Percentiles rank a stretch among this genome's conserved stretches.
These are phyloP conservation scores for Euglossa dilemma DNA, from an alignment of 1,140 invertebrate species.

Conservation along the genomic window DNA sequence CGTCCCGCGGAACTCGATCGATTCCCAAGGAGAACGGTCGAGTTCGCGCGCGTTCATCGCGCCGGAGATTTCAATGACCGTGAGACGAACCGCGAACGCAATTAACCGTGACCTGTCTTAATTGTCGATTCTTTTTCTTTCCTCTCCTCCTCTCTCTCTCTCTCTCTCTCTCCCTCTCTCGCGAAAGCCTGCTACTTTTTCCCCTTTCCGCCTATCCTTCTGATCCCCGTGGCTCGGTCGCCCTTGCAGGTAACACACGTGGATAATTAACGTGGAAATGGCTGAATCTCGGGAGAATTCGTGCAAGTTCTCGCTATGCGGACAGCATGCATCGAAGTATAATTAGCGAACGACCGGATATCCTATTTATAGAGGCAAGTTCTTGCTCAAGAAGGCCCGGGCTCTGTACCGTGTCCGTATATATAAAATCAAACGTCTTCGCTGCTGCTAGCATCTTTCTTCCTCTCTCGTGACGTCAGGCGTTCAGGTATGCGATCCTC, in stretches of 20 bases:
- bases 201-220: no score
- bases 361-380: conserved; percentile 81
- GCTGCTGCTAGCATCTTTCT: conserved; percentile 33
- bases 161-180: no score
- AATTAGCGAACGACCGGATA: conserved; percentile 78
- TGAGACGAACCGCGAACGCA: conserved; percentile 26
- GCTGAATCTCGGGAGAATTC: conserved; percentile 33
- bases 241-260: not conserved
- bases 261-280: conserved; percentile 50
- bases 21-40: conserved; percentile 26
- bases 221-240: not conserved
- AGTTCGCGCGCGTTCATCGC: conserved; percentile 5
- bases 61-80: conserved; percentile 29
- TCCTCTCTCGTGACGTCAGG: conserved; percentile 51
- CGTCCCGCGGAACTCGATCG: not conserved
- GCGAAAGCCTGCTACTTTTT: no score
- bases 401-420: conserved; percentile 48
- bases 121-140: not conserved
- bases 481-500: conserved; percentile 60
- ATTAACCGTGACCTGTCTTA: conserved; percentile 23
- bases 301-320: conserved; percentile 48
- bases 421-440: conserved; percentile 55
- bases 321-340: conserved; percentile 72
- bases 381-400: conserved; percentile 72
- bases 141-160: not conserved